phyloP scores from a whole-genome alignment of 2,797 vertebrate species.

The Megalops cyprinoides region DNA sequence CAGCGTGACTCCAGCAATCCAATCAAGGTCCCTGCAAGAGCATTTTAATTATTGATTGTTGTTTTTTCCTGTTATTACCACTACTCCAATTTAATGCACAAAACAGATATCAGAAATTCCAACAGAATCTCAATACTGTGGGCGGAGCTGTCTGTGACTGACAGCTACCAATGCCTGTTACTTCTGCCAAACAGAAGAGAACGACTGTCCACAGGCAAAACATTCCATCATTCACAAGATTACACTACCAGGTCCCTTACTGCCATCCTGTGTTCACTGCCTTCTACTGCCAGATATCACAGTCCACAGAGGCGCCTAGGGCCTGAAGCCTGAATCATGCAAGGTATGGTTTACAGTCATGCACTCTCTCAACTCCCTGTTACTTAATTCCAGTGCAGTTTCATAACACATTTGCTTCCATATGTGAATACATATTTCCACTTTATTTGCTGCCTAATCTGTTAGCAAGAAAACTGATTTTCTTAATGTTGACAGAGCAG shows the following conservation, averaged over 20 bases:
- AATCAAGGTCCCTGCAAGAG: no score
- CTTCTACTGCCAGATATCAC: not conserved
- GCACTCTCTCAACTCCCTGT: not conserved
- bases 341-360: not conserved
- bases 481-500: not conserved
- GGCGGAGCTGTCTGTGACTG: not conserved
- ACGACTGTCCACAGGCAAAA: not conserved
- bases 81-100: not conserved
- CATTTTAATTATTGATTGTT: constrained; percentile 7
- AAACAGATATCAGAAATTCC: not conserved
- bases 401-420: not conserved
- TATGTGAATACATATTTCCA: not conserved
- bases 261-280: constrained; percentile 18
- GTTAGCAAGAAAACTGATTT: not conserved
- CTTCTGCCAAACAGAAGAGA: not conserved
- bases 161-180: not conserved
- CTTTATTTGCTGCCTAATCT: not conserved
- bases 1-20: not conserved
- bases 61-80: not conserved
- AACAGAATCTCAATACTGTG: not conserved
- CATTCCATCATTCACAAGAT: not conserved
- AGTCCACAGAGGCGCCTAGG: not conserved
- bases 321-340: constrained; percentile 3
- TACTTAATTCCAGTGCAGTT: not conserved
- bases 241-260: constrained; percentile 6